Base-by-base conservation (phyloP, 2,888 invertebrate species). In the Drosophila colorata region DNA sequence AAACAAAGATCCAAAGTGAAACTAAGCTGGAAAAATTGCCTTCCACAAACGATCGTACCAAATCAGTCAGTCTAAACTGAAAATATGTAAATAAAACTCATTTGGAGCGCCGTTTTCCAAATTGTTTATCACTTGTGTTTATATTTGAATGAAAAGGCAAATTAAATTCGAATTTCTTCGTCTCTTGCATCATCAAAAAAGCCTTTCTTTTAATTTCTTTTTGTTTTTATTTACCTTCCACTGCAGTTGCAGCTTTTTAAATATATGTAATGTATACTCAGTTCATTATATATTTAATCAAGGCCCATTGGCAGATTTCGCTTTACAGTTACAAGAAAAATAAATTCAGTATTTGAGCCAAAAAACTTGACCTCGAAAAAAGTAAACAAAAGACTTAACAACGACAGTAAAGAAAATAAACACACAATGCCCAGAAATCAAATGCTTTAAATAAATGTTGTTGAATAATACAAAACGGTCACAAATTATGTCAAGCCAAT, bases 281-380 rank as follows among this genome's bases (percentile, higher is more conserved):
- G n/a, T 18, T 3, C 3, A 25, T 13, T 28, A 28, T 28, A 5
- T 52, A 51, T 52, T 56, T 40, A 68, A 78, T 78, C 74, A 80
- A 80, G 74, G 70, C 70, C 74, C 78, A 31, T 49, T 51, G 43
- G 75, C 66, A 28, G 75, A 79, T 78, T 88, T 85, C 89, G 68
- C 68, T 88, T 80, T 72, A 83, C 80, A 80, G 80, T 88, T 83
- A 66, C 59, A 65, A 52, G 60, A 20, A 68, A 43, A 53, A 47
- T 37, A 47, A 23, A 51, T 65, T 66, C 66, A 49, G 49, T 73
- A 28, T 33, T 53, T 67, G 68, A 13, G 55, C 23, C 33, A 55
- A 16, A 56, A 60, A 66, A 20, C 4, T 44, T 16, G 61, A 31
- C 7, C 43, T 14, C 47, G 46, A 25, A 38, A 51, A 52, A 56